Conservation (phyloP, 2,113 vertebrate genomes). For the Australoheros scitulus region DNA sequence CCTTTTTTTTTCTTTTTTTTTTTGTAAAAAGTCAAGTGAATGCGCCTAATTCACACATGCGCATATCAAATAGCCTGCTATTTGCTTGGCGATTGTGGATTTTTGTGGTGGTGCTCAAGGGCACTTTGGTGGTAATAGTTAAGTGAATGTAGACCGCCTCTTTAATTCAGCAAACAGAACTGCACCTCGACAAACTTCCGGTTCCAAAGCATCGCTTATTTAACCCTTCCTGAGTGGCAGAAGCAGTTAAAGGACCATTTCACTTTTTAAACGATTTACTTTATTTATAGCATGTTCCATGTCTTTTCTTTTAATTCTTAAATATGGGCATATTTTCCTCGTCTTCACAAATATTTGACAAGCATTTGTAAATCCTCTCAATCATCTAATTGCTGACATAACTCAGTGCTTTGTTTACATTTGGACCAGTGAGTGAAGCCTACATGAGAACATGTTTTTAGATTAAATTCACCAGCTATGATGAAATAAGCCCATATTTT, state of each 20-base stretch:
- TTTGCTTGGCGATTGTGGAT: background rate
- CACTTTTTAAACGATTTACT: background rate
- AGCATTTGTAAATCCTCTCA: background rate
- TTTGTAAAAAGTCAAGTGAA: background rate
- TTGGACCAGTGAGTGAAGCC: background rate
- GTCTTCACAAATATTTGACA: too few relatives aligned
- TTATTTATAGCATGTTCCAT: background rate
- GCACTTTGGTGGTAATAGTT: background rate
- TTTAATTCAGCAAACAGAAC: background rate
- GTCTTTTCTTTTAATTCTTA: background rate
- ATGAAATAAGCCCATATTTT: conserved; percentile 15
- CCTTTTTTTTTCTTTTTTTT: background rate
- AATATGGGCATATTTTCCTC: background rate
- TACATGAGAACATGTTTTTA: background rate
- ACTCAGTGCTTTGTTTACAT: background rate
- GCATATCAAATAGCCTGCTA: too few relatives aligned
- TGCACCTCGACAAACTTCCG: background rate
- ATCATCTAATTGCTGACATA: background rate
- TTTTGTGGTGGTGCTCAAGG: background rate
- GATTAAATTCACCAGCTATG: background rate
- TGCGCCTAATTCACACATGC: background rate
- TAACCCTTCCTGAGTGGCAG: background rate
- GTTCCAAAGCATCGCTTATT: background rate
- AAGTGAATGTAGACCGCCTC: too few relatives aligned
- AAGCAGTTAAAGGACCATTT: background rate